Conservation (phyloP, 2,888 invertebrate genomes). For the Pomacea canaliculata region DNA sequence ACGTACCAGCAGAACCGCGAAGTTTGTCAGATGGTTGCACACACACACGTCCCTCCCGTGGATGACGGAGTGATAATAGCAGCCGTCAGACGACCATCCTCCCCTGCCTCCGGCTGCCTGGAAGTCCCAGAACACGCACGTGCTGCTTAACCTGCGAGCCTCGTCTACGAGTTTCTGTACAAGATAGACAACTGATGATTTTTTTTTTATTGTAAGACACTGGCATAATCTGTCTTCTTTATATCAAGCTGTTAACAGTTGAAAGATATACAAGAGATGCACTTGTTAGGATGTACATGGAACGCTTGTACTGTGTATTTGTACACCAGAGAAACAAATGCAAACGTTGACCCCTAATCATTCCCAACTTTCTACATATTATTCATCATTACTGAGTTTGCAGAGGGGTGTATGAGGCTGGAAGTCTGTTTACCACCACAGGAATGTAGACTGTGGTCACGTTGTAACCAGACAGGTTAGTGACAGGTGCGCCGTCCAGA, state of each 20-base stretch:
- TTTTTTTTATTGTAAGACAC: no score
- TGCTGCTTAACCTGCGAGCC: conserved; percentile 18
- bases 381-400: no score
- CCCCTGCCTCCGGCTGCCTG: conserved; percentile 44
- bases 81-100: conserved; percentile 56
- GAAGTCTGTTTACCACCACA: no score
- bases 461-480: conserved; percentile 34
- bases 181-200: not conserved
- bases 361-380: no score
- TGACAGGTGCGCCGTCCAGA: conserved; percentile 29
- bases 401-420: no score
- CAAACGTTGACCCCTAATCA: no score
- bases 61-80: conserved; percentile 33
- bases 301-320: no score
- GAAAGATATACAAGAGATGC: no score
- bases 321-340: no score
- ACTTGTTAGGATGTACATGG: no score
- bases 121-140: conserved; percentile 59
- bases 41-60: conserved; percentile 49
- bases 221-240: no score
- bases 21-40: conserved; percentile 65
- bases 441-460: conserved; percentile 2
- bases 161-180: conserved; percentile 18
- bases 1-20: conserved; percentile 60
- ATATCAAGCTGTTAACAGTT: no score